Evolutionary conservation across 2,113 vertebrate species (phyloP).

Genomic region (Brienomyrus brachyistius): DNA sequence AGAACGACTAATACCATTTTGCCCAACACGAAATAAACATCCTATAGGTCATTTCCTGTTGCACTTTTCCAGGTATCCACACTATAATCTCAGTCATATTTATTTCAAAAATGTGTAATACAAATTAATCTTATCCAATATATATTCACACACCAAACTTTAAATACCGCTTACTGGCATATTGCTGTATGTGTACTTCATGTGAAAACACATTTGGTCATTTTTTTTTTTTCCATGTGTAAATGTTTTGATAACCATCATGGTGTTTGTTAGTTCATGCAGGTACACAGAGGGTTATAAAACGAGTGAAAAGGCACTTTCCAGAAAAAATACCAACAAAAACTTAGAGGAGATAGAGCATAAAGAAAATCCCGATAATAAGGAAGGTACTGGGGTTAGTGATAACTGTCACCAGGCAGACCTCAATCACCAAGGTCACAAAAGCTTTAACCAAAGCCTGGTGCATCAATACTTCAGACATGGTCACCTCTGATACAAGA

Average conservation of each 20-base stretch:
- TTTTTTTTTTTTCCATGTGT: not conserved
- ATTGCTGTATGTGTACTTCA: not conserved
- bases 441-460: conserved; percentile 39
- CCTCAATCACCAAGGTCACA: conserved; percentile 40
- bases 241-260: not conserved
- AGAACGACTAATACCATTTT: not conserved
- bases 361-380: conserved; percentile 12
- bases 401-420: conserved; percentile 45
- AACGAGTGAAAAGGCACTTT: conserved; percentile 6
- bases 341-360: not conserved
- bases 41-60: not conserved
- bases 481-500: not conserved
- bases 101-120: not conserved
- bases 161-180: not conserved
- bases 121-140: not conserved
- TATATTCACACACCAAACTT: not conserved
- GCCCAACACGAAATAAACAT: not conserved
- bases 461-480: conserved; percentile 23
- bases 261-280: not conserved
- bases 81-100: not conserved
- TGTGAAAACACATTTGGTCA: conserved; percentile 2
- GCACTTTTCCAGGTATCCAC: not conserved
- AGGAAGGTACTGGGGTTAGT: conserved; percentile 47
- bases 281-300: not conserved
- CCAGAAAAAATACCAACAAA: not conserved